Evolutionary conservation across 2,888 invertebrate genomes (phyloP), one percentile per base, ranked within the genome.

Genomic region (Acleris sparsana): DNA sequence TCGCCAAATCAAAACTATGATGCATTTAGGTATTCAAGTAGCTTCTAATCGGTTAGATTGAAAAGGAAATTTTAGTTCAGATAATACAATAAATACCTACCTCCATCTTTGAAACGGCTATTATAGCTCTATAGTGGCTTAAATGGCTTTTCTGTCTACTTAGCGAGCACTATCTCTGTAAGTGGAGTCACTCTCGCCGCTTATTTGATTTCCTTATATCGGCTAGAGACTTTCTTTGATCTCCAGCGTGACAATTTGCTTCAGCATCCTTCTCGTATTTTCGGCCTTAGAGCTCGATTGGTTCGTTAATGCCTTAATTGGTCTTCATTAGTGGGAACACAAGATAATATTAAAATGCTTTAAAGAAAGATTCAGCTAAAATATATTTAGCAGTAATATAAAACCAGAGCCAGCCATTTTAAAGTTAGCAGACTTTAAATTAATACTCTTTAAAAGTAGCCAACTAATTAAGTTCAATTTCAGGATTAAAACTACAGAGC

Each of bases 161-260:
- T 59, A 58, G 46, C 16, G 48, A 58, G 63, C 63, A 48, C 58
- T 63, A 63, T 58, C 52, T 4, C 53, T 20, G 29, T 58, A 59
- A 63, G 62, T 58, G 46, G 52, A 63, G 53, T 39, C 18, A 48
- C 62, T 62, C 62, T 55, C 46, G 46, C 2, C 63, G 58, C 44
- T 53, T 39, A 59, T 59, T 63, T 22, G 58, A 59, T 53, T 59
- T 59, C 25, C 44, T 59, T 58, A 58, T 16, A 22, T 6, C 17
- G 53, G 11, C 33, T 44, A 39, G 56, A 6, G 18, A 20, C 39
- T 53, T 57, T 44, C 63, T 59, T 63, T 63, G 58, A 59, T 53
- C 58, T 48, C 44, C 20, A 20, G 13, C 46, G 20, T 39, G 7
- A 46, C 33, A 63, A 29, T 58, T 46, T 44, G 44, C 51, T 52